Conservation (phyloP, 2,113 vertebrate genomes). For the Etheostoma spectabile region DNA sequence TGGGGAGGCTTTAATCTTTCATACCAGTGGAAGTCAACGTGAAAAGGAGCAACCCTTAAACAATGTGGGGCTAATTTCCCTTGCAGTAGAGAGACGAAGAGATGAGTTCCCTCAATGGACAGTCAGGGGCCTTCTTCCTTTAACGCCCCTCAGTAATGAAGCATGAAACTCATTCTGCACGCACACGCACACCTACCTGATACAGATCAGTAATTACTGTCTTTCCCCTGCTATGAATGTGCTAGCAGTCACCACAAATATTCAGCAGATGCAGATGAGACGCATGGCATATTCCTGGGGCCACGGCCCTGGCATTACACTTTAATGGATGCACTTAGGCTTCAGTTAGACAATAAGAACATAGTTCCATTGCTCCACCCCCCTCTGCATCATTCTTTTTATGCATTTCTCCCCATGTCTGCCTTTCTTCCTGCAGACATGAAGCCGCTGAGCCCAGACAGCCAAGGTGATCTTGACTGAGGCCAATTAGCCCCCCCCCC, state of each 20-base stretch:
- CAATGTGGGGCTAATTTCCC: constrained; percentile 59
- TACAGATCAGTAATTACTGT: constrained; percentile 63
- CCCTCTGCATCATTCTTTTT: neutral
- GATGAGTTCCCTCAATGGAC: constrained; percentile 63
- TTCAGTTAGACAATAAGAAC: constrained; percentile 60
- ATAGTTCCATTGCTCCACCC: constrained; percentile 8
- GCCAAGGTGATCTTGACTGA: constrained; percentile 64
- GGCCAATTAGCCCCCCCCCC: constrained; percentile 67
- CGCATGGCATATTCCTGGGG: constrained; percentile 53
- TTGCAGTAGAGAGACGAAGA: constrained; percentile 32
- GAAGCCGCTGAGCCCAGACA: constrained; percentile 41
- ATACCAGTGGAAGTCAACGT: constrained; percentile 44
- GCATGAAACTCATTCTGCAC: constrained; percentile 63
- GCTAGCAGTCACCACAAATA: constrained; percentile 67
- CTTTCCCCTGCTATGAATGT: constrained; percentile 65
- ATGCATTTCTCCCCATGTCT: neutral
- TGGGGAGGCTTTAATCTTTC: constrained; percentile 51
- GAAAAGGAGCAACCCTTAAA: constrained; percentile 45
- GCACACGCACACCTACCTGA: constrained; percentile 27
- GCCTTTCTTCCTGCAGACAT: constrained; percentile 27
- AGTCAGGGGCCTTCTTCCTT: constrained; percentile 64
- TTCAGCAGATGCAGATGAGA: constrained; percentile 69
- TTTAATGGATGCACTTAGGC: constrained; percentile 67
- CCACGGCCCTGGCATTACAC: constrained; percentile 47
- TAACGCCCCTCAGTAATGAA: constrained; percentile 66